phyloP scores from a whole-genome alignment of 2,113 vertebrate genomes.

The Sigmodon hispidus region DNA sequence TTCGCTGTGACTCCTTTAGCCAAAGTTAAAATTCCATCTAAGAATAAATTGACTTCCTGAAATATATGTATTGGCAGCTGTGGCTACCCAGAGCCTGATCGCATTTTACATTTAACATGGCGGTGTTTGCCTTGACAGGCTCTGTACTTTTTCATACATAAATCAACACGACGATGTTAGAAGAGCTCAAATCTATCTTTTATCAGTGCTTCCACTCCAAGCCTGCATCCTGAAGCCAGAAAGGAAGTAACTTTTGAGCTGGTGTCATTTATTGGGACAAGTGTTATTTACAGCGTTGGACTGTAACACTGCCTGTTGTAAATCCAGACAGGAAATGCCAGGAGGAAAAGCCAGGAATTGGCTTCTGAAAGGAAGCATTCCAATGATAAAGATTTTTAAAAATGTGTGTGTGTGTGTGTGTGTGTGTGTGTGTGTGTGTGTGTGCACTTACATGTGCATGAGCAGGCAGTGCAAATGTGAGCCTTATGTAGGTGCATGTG shows the following conservation, averaged over 20 bases:
- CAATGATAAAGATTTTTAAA: not conserved
- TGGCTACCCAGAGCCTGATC: slow-evolving; percentile 33
- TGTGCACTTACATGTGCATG: too few species aligned
- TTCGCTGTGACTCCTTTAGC: slow-evolving; percentile 58
- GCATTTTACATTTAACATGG: slow-evolving; percentile 59
- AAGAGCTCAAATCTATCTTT: slow-evolving; percentile 51
- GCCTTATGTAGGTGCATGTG: not conserved
- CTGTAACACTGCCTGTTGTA: not conserved
- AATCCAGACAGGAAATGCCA: slow-evolving; percentile 44
- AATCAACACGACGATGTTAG: slow-evolving; percentile 69
- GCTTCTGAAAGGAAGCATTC: not conserved
- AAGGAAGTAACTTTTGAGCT: slow-evolving; percentile 61
- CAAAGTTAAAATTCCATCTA: slow-evolving; percentile 75
- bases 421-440: not conserved
- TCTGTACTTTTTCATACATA: slow-evolving; percentile 62
- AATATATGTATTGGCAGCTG: slow-evolving; percentile 61
- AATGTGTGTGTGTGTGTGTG: not conserved
- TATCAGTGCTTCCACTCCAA: not conserved
- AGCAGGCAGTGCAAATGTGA: not conserved
- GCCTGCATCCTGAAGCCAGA: slow-evolving; percentile 40
- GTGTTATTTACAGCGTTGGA: slow-evolving; percentile 60
- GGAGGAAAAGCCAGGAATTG: not conserved
- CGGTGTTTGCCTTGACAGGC: slow-evolving; percentile 63
- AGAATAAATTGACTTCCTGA: slow-evolving; percentile 78
- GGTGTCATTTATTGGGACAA: slow-evolving; percentile 54